A percentile compares a stretch with the other conserved stretches of the same genome.
phyloP scores from a whole-genome alignment of 1,140 invertebrate species.

The Trachelipus rathkii region DNA sequence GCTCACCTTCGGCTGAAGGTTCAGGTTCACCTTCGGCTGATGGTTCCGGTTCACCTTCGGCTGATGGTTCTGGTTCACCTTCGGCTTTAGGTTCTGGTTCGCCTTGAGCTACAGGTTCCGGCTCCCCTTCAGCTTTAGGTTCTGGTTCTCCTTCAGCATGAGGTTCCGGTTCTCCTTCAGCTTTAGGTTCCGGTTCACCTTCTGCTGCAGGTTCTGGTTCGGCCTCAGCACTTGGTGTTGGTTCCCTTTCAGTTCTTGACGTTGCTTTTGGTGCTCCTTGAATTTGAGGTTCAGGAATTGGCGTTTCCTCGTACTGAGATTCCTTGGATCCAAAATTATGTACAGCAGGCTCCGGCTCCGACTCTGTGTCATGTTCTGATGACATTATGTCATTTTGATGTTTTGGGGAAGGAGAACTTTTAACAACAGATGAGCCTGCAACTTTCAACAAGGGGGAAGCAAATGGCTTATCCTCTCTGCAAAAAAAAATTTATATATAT shows the following conservation, averaged over 20 bases:
- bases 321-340: too few relatives aligned
- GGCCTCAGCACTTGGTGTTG: too few relatives aligned
- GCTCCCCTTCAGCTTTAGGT: conserved; percentile 50
- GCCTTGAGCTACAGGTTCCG: conserved; percentile 47
- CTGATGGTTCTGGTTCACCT: conserved; percentile 25
- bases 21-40: conserved; percentile 52
- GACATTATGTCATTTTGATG: too few relatives aligned
- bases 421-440: neutral
- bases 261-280: too few relatives aligned
- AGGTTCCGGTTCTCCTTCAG: conserved; percentile 46
- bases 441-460: neutral
- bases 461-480: too few relatives aligned
- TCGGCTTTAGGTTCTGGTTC: conserved; percentile 31
- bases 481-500: too few relatives aligned
- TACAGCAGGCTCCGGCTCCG: conserved; percentile 49
- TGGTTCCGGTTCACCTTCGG: conserved; percentile 52
- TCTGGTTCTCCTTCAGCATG: too few relatives aligned
- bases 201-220: conserved; percentile 46
- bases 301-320: too few relatives aligned
- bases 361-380: too few relatives aligned
- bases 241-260: too few relatives aligned
- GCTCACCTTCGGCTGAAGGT: conserved; percentile 48
- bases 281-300: too few relatives aligned
- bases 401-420: conserved; percentile 45
- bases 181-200: conserved; percentile 49